Evolutionary conservation across 2,888 invertebrate genomes (phyloP).

Genomic region (Pheosia gnoma): DNA sequence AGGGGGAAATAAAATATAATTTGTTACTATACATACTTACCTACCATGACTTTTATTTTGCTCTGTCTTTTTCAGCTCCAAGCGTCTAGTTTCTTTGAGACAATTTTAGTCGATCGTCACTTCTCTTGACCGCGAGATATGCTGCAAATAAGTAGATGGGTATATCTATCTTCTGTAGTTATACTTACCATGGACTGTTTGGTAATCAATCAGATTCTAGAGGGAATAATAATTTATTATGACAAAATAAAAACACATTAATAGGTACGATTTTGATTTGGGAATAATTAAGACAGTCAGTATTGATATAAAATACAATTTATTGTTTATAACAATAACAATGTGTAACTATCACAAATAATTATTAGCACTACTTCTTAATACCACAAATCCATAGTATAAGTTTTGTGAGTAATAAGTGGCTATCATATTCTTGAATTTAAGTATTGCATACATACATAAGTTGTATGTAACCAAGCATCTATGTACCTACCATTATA

Average conservation of each 20-base stretch:
- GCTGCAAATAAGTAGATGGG: too few species aligned
- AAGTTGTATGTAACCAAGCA: too few species aligned
- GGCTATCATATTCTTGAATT: not conserved
- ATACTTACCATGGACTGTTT: too few species aligned
- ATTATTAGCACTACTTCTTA: not conserved
- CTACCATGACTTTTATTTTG: not conserved
- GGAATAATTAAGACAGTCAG: not conserved
- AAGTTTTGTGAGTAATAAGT: conserved; percentile 5
- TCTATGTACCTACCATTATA: too few species aligned
- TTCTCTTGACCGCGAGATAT: too few species aligned
- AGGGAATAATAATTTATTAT: too few species aligned
- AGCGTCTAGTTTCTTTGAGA: too few species aligned
- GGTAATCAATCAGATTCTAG: too few species aligned
- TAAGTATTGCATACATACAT: too few species aligned
- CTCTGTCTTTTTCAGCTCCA: too few species aligned
- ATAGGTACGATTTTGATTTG: not conserved
- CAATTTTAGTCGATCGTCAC: too few species aligned
- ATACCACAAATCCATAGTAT: conserved; percentile 8
- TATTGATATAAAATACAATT: not conserved
- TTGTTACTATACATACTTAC: not conserved
- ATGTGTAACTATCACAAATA: not conserved
- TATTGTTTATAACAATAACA: conserved; percentile 1
- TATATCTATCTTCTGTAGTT: too few species aligned
- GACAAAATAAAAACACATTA: not conserved
- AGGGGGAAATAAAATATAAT: not conserved